Conservation (phyloP, 2,797 vertebrate genomes). For the Pelodytes ibericus region DNA sequence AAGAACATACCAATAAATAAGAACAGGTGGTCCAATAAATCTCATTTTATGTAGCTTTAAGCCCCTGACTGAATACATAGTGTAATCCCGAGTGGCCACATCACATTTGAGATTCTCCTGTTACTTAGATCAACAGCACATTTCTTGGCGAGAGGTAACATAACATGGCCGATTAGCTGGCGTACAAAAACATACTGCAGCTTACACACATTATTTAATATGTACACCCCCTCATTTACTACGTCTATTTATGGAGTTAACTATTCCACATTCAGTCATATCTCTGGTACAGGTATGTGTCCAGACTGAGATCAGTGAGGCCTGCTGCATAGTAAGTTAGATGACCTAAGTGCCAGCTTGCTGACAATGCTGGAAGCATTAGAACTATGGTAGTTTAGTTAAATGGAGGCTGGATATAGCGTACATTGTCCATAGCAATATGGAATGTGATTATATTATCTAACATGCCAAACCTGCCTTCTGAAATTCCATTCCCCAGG, state of each 20-base stretch:
- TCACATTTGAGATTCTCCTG: not conserved
- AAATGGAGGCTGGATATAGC: not conserved
- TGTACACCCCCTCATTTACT: not conserved
- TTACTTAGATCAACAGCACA: not conserved
- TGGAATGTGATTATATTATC: not conserved
- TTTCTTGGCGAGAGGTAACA: not conserved
- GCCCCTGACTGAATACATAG: not conserved
- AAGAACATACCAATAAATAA: constrained; percentile 32
- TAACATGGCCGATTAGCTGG: not conserved
- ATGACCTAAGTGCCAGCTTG: not conserved
- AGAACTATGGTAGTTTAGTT: not conserved
- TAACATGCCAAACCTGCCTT: constrained; percentile 1
- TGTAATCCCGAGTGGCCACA: not conserved
- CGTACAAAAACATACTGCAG: not conserved
- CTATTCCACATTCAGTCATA: not conserved
- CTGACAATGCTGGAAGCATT: not conserved
- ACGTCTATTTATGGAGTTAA: not conserved
- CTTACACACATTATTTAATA: not conserved
- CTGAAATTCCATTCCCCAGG: not conserved
- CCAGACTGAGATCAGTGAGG: not conserved
- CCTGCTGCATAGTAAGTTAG: not conserved
- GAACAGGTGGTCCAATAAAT: constrained; percentile 36
- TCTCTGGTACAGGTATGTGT: not conserved
- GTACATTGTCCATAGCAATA: not conserved
- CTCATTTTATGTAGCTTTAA: not conserved